A percentile compares a stretch with the other conserved stretches of the same genome.
Conservation (phyloP, 2,888 invertebrate genomes). For the Pegoplata infirma region DNA sequence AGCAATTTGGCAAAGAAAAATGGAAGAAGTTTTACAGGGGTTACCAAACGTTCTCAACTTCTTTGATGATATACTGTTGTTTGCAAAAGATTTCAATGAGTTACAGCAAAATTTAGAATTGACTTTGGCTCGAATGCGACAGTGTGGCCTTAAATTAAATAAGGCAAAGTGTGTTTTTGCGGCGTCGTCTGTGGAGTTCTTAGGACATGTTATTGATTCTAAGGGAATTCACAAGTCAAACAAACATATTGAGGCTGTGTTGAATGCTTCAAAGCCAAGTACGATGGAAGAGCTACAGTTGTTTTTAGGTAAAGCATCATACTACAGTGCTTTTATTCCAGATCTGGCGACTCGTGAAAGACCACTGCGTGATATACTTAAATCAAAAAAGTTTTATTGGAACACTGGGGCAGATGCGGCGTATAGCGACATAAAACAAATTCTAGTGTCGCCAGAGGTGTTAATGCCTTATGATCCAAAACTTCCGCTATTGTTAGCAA, state of each 20-base stretch:
- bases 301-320: constrained; percentile 28
- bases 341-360: not conserved
- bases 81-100: constrained; percentile 19
- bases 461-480: constrained; percentile 38
- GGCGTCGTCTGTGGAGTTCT: constrained; percentile 31
- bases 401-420: not conserved
- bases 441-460: constrained; percentile 10
- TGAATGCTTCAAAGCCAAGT: constrained; percentile 8
- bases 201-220: constrained; percentile 45
- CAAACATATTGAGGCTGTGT: constrained; percentile 31
- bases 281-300: constrained; percentile 41
- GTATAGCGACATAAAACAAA: not conserved
- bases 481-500: constrained; percentile 33
- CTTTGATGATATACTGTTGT: constrained; percentile 26
- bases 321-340: constrained; percentile 20
- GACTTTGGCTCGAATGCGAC: not conserved
- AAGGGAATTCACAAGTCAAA: constrained; percentile 37
- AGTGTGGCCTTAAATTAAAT: not conserved
- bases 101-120: not conserved
- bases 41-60: constrained; percentile 23
- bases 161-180: constrained; percentile 27
- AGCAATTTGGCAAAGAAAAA: constrained; percentile 45
- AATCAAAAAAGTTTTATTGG: not conserved
- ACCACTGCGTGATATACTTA: constrained; percentile 12
- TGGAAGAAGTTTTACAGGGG: not conserved